Conservation (phyloP, 2,888 invertebrate species). For the Xestia xanthographa region DNA sequence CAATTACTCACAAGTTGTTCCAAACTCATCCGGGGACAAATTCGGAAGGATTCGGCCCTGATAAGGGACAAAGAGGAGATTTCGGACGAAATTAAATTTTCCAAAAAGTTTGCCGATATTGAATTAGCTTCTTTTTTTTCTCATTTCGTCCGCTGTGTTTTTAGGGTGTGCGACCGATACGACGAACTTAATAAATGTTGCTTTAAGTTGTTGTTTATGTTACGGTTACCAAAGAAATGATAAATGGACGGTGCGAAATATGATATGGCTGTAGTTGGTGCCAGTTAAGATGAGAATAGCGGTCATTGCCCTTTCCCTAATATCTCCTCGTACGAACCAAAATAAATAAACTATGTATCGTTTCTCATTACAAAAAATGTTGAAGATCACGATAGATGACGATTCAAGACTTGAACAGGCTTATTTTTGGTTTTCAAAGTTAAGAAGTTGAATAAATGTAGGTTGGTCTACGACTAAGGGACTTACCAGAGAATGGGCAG, state of each 20-base stretch:
- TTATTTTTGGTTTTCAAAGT: too few relatives aligned
- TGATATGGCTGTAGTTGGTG: too few relatives aligned
- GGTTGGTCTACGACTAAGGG: too few relatives aligned
- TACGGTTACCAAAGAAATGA: not conserved
- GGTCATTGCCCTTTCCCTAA: too few relatives aligned
- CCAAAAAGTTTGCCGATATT: conserved; percentile 56
- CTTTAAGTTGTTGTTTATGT: conserved; percentile 3
- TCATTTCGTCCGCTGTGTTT: conserved; percentile 13
- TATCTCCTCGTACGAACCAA: too few relatives aligned
- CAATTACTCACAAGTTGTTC: conserved; percentile 66
- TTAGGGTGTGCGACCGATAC: not conserved
- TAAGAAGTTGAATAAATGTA: too few relatives aligned
- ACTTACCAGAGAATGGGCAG: too few relatives aligned
- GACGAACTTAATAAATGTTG: conserved; percentile 12
- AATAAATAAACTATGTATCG: too few relatives aligned
- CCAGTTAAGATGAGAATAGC: too few relatives aligned
- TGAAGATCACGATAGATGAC: too few relatives aligned
- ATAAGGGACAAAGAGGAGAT: conserved; percentile 59
- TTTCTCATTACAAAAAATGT: too few relatives aligned
- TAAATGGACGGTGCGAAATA: not conserved
- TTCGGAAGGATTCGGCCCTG: conserved; percentile 53
- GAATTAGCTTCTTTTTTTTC: conserved; percentile 41
- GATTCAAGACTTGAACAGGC: too few relatives aligned
- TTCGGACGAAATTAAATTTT: conserved; percentile 63
- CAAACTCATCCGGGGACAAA: conserved; percentile 57